These are phyloP conservation scores for Pogonomyrmex barbatus DNA, from an alignment of 1,140 invertebrate species.

Conservation along the genomic window DNA sequence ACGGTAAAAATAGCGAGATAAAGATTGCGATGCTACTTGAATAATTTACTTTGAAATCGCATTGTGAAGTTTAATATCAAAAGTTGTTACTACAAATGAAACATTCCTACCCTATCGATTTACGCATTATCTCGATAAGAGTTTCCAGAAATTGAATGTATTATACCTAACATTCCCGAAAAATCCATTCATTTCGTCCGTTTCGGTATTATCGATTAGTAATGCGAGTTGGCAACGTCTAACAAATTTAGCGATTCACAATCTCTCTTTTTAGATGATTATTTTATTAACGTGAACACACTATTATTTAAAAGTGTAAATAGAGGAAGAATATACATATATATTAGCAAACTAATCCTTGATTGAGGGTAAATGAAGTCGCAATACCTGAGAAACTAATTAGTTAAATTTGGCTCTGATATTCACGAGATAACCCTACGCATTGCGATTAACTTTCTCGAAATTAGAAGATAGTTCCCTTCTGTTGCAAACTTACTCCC, in stretches of 20 bases:
- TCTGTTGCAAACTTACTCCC: not conserved
- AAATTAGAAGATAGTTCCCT: slow-evolving; percentile 19
- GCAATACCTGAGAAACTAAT: slow-evolving; percentile 5
- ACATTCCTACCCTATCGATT: not conserved
- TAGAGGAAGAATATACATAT: not conserved
- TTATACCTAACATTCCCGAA: not conserved
- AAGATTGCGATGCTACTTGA: not conserved
- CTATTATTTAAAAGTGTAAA: not conserved
- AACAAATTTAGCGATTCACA: not conserved
- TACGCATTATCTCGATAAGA: not conserved
- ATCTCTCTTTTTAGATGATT: not conserved
- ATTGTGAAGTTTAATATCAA: not conserved
- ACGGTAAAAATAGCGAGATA: not conserved
- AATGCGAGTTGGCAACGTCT: not conserved
- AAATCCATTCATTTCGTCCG: not conserved
- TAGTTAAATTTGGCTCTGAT: slow-evolving; percentile 40
- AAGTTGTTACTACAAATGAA: not conserved
- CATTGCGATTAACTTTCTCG: slow-evolving; percentile 23
- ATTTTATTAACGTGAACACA: no score
- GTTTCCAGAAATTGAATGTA: not conserved
- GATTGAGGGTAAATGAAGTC: not conserved
- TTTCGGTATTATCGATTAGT: not conserved
- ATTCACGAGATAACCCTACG: slow-evolving; percentile 3
- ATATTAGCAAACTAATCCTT: not conserved
- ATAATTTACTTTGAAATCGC: not conserved